A percentile compares a stretch with the other conserved stretches of the same genome.
These are phyloP conservation scores for Agriotes lineatus DNA, from an alignment of 2,888 invertebrate species.

Conservation along the genomic window DNA sequence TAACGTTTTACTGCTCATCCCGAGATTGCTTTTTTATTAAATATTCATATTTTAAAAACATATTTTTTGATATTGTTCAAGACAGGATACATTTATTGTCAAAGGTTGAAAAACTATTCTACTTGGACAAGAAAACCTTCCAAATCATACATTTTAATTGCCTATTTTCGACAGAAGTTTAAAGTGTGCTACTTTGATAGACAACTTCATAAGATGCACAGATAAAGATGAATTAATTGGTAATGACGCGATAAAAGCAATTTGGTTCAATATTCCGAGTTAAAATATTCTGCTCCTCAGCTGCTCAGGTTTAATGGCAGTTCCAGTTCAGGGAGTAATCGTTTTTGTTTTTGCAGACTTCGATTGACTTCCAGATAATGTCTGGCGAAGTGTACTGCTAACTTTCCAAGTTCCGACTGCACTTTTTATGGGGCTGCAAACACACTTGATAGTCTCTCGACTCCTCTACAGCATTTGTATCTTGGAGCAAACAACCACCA, in stretches of 20 bases:
- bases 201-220: neutral
- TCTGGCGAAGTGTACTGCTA: conserved; percentile 41
- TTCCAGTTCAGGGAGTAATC: conserved; percentile 25
- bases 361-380: conserved; percentile 46
- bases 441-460: conserved; percentile 39
- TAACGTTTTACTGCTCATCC: too few species aligned
- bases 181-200: too few species aligned
- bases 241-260: conserved; percentile 27
- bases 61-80: too few species aligned
- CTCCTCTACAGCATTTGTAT: conserved; percentile 34
- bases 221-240: conserved; percentile 21
- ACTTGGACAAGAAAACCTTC: too few species aligned
- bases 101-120: too few species aligned
- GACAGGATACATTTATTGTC: too few species aligned
- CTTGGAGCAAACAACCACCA: conserved; percentile 29
- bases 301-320: conserved; percentile 23
- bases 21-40: too few species aligned
- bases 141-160: too few species aligned
- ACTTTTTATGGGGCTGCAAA: conserved; percentile 43
- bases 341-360: conserved; percentile 33
- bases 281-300: conserved; percentile 26
- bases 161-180: too few species aligned
- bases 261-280: conserved; percentile 26
- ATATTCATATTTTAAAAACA: too few species aligned
- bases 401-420: conserved; percentile 41